phyloP scores from a whole-genome alignment of 2,797 vertebrate species.

The Cossypha heuglini region DNA sequence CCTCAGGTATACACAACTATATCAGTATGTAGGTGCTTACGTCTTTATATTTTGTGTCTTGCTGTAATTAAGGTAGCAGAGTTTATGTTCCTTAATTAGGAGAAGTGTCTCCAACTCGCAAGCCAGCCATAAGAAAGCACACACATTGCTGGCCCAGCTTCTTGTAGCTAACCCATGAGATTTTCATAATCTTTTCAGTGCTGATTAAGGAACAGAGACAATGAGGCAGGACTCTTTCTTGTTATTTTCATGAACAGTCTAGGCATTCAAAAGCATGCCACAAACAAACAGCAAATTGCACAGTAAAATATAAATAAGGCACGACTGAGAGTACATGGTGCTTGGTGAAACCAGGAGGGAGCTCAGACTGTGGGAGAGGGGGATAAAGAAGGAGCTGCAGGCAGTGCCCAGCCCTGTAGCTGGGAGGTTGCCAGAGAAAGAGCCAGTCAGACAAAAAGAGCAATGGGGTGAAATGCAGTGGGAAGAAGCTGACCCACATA shows the following conservation, averaged over 20 bases:
- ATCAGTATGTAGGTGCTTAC: neutral
- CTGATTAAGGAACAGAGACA: neutral
- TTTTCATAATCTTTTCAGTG: neutral
- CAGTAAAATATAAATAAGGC: neutral
- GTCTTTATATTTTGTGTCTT: neutral
- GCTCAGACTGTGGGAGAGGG: neutral
- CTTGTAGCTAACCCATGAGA: neutral
- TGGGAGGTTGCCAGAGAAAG: neutral
- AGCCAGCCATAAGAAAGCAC: neutral
- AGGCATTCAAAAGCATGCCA: neutral
- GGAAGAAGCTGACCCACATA: neutral
- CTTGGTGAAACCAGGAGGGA: neutral
- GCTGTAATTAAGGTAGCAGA: neutral
- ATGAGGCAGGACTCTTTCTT: neutral
- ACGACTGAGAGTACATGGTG: neutral
- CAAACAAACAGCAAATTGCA: neutral
- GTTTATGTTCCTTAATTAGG: conserved; percentile 30
- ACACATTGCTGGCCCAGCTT: neutral
- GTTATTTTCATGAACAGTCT: neutral
- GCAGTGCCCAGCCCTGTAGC: neutral
- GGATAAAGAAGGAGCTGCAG: neutral
- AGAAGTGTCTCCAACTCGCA: neutral
- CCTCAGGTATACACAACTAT: neutral
- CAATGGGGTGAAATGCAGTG: neutral
- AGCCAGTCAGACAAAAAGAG: neutral